phyloP scores from a whole-genome alignment of 2,797 vertebrate genomes.

The Pteropus rufus region DNA sequence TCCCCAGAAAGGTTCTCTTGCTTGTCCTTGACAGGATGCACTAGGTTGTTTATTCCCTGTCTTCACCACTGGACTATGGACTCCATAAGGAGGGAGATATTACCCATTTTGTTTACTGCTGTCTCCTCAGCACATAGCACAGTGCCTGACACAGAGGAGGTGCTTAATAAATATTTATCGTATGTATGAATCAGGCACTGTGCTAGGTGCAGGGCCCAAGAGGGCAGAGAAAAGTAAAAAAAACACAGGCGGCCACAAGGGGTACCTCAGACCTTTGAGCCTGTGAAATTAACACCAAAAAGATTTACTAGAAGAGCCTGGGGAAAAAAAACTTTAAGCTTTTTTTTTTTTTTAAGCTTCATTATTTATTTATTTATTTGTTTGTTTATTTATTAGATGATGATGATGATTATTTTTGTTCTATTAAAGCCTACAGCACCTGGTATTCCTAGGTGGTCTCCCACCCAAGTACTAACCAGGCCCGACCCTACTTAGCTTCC shows the following conservation, averaged over 20 bases:
- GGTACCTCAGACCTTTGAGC: background rate
- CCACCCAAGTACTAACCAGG: no score
- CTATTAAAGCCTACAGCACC: no score
- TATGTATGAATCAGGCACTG: background rate
- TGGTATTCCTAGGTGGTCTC: no score
- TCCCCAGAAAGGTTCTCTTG: background rate
- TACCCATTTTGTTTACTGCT: background rate
- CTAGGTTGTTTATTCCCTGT: background rate
- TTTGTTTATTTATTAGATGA: no score
- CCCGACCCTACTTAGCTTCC: no score
- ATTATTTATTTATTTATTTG: no score
- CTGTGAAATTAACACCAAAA: background rate
- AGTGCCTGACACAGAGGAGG: background rate
- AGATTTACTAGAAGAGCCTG: background rate
- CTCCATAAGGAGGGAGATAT: background rate
- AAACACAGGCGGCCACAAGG: background rate
- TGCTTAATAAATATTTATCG: background rate
- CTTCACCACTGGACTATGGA: background rate
- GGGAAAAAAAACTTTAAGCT: background rate
- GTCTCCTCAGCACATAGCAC: background rate
- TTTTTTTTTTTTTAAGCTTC: background rate
- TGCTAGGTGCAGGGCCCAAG: background rate
- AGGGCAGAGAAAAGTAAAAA: conserved; percentile 19
- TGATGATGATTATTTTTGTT: no score
- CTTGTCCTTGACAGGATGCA: background rate